Base-by-base conservation (phyloP, 2,888 invertebrate species). In the Sturmia bella region DNA sequence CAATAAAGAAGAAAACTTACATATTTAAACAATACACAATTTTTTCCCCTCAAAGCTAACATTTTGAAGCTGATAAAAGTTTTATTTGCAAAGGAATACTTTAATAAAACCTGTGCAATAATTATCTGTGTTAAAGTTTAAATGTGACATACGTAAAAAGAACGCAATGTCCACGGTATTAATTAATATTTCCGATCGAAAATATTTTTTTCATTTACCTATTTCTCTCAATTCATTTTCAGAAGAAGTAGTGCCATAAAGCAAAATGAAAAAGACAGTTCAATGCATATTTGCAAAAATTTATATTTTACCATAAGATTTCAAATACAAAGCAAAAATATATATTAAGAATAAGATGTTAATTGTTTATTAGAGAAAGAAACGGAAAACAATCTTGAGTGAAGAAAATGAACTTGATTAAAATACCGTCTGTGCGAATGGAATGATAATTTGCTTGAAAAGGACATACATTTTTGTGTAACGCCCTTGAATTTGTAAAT, bases 401-500 rank as follows among this genome's bases (percentile, higher is more conserved):
- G 12, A 13, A 1, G 1, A 56, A 56, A 54, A 50, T n/a, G 11
- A 21, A 39, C n/a, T 12, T 41, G 50, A 13, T 19, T 12, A 4
- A 12, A 41, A 6, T 52, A 17, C 21, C 24, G 37, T 9, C 24
- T 61, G 27, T 13, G 24, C 15, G 21, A 15, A 17, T 0, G 11
- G 11, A 32, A 9, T 24, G 45, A 17, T 27, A 32, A 7, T 24
- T 24, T 0, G 32, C 45, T 45, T 41, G 24, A 48, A 63, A 77
- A 63, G 64, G 78, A 78, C 24, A 43, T 72, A 70, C 37, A 41
- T 43, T 39, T 41, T 48, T 39, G 63, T 74, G 50, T 64, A 75
- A 80, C 80, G 74, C 74, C 74, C 80, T 74, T 61, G 50, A 21
- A 27, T 37, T 66, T 57, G 19, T 45, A 37, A 73, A 52, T 56